Percentiles rank a stretch among this genome's conserved stretches.
Conservation (phyloP, 2,113 vertebrate species). For the Amazona vittata region DNA sequence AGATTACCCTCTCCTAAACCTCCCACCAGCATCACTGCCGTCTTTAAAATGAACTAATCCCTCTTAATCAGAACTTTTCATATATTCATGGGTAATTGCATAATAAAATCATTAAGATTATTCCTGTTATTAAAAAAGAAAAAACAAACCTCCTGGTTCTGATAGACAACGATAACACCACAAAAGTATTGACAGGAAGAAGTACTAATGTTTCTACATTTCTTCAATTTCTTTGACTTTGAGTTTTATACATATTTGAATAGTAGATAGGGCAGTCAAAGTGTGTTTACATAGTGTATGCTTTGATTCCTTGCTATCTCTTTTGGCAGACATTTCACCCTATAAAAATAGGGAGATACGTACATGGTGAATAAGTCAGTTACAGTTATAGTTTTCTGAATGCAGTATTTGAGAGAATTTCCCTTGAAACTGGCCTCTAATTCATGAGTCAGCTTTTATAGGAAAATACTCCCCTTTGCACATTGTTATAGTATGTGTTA, state of each 20-base stretch:
- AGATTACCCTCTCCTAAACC: constrained; percentile 44
- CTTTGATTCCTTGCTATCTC: not conserved
- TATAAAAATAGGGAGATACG: not conserved
- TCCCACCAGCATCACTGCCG: not conserved
- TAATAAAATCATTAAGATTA: constrained; percentile 65
- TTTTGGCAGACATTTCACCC: not conserved
- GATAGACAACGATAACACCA: constrained; percentile 60
- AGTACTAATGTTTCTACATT: constrained; percentile 30
- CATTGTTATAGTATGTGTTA: not conserved
- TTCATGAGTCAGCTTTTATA: not conserved
- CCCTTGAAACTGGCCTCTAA: not conserved
- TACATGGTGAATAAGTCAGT: not conserved
- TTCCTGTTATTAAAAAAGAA: constrained; percentile 48
- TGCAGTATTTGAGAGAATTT: not conserved
- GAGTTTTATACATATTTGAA: constrained; percentile 7
- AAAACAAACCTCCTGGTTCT: constrained; percentile 45
- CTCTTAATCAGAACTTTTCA: constrained; percentile 68
- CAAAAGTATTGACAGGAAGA: constrained; percentile 66
- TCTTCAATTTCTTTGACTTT: constrained; percentile 40
- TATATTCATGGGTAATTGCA: constrained; percentile 67
- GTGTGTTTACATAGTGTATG: not conserved
- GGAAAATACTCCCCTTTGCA: not conserved
- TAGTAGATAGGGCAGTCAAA: not conserved
- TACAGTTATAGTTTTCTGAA: not conserved
- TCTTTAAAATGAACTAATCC: constrained; percentile 35